Conservation (phyloP, 2,113 vertebrate genomes). For the Herpailurus yagouaroundi region DNA sequence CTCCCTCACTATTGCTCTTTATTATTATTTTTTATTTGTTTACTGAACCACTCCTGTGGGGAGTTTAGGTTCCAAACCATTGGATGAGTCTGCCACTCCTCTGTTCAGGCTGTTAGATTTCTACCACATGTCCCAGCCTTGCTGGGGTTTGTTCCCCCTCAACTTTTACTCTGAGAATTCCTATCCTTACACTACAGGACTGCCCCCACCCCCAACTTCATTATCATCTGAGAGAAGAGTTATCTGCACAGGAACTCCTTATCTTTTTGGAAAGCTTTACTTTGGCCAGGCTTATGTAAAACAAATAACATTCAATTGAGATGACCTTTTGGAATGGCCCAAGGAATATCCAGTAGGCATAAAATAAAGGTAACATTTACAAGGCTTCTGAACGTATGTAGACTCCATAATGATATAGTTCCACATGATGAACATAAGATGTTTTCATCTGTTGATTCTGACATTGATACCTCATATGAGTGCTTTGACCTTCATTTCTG, state of each 20-base stretch:
- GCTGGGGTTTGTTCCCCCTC: background rate
- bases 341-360: background rate
- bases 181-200: no score
- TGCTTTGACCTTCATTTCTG: background rate
- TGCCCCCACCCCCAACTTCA: fast-evolving
- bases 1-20: background rate
- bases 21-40: background rate
- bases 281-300: background rate
- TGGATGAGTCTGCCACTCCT: fast-evolving
- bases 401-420: background rate
- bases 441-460: background rate
- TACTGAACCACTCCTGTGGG: background rate
- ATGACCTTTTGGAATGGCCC: background rate
- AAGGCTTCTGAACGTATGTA: background rate
- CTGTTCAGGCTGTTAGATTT: background rate
- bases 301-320: background rate
- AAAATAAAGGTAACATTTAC: background rate
- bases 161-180: background rate
- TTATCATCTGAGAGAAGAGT: background rate
- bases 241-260: background rate
- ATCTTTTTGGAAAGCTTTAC: background rate
- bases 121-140: background rate
- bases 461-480: background rate
- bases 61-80: background rate
- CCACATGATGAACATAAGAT: background rate